Percentiles rank a stretch among this genome's conserved stretches.
Conservation (phyloP, 2,888 invertebrate genomes). For the Stenotaenia linearis region DNA sequence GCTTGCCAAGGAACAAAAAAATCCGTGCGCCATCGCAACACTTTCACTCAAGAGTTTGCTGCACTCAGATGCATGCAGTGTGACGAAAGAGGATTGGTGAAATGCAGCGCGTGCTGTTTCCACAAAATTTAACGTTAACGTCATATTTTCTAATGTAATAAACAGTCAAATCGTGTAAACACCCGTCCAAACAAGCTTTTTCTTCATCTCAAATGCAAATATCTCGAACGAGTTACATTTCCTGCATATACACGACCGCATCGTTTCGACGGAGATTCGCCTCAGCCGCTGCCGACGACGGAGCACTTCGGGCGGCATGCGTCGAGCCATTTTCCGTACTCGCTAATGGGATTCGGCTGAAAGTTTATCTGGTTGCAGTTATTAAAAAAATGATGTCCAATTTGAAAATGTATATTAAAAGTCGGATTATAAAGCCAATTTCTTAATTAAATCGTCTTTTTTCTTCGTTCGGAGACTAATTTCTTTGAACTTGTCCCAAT, state of each 20-base stretch:
- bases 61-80: constrained; percentile 92
- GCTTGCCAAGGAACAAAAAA: constrained; percentile 95
- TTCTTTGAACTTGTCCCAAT: background rate
- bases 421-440: background rate
- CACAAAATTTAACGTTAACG: background rate
- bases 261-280: too few relatives aligned
- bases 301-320: too few relatives aligned
- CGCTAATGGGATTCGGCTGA: too few relatives aligned
- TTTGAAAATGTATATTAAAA: background rate
- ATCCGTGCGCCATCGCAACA: constrained; percentile 77
- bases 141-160: too few relatives aligned
- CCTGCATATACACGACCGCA: too few relatives aligned
- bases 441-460: background rate
- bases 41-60: constrained; percentile 88
- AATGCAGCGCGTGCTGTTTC: constrained; percentile 68
- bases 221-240: too few relatives aligned
- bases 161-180: too few relatives aligned
- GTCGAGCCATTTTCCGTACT: too few relatives aligned
- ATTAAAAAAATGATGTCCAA: background rate
- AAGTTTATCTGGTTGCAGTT: too few relatives aligned
- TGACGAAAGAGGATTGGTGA: constrained; percentile 87
- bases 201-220: too few relatives aligned
- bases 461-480: background rate
- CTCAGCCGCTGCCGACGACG: too few relatives aligned
- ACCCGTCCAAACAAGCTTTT: too few relatives aligned